Evolutionary conservation across 2,888 invertebrate genomes (phyloP), one percentile per base, ranked within the genome.

Genomic region (Troides oblongomaculatus): DNA sequence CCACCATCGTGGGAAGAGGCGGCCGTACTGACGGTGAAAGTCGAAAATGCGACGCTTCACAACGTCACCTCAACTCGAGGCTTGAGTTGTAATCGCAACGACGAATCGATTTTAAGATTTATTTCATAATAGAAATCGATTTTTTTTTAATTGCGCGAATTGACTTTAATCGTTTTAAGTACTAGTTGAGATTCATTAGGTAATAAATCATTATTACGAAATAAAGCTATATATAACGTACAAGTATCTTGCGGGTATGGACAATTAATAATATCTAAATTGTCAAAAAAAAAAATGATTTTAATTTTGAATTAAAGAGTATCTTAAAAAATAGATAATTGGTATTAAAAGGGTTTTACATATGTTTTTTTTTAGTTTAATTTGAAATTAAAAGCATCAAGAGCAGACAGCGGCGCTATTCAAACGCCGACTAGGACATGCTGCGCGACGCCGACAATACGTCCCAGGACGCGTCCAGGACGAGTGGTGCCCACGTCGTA

Each of bases 1-100:
- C 85, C 81, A 78, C 76, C 88, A 85, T 86, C 92, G 92, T 92
- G 91, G 90, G 92, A 92, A 91, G 89, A 87, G 85, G 77, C 76
- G 75, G 75, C 75, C 77, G 76, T 79, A 90, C 82, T 89, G 89
- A 86, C 80, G 87, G 89, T 84, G 90, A 90, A 90, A 91, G 90
- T 88, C 84, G 81, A 84, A 84, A 84, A 79, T 83, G 74, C 66
- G 79, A 82, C 83, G 79, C 79, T 83, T 88, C 86, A 87, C 84
- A 85, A 83, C 88, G 88, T 84, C 89, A 87, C 83, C 84, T 77
- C 78, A 79, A 80, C 85, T 88, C 85, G 77, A 86, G 87, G 84
- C 87, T 86, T 78, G 80, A 88, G 86, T 83, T 84, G 80, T 85
- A 83, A 84, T 84, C 81, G 79, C 79, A 85, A 90, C 89, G 89